Conservation (phyloP, 2,888 invertebrate species). For the Apotomis capreana region DNA sequence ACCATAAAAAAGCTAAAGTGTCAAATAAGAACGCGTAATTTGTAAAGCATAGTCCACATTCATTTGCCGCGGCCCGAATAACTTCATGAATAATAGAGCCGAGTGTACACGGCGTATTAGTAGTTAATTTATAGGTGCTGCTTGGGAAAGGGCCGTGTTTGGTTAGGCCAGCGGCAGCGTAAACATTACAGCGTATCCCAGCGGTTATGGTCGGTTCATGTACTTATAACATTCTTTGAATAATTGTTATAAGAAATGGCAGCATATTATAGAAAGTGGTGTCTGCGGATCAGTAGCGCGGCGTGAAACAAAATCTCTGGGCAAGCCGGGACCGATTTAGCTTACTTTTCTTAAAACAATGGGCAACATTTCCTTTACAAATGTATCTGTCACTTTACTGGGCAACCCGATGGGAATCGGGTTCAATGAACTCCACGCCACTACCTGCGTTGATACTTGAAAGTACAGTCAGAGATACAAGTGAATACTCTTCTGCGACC, state of each 20-base stretch:
- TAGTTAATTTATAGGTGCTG: constrained; percentile 40
- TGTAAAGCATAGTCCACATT: constrained; percentile 24
- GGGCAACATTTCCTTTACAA: no score
- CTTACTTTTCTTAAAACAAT: no score
- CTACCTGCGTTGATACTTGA: no score
- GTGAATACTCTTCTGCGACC: no score
- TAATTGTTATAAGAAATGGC: neutral
- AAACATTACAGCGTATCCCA: constrained; percentile 55
- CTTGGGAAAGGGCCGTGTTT: constrained; percentile 59
- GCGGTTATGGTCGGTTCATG: constrained; percentile 46
- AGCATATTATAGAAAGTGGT: neutral
- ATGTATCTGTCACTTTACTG: no score
- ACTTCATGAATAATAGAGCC: constrained; percentile 38
- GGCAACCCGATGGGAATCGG: no score
- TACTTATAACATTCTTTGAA: constrained; percentile 11
- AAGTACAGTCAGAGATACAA: no score
- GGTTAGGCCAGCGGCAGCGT: constrained; percentile 63
- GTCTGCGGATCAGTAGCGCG: neutral
- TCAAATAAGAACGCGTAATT: constrained; percentile 24
- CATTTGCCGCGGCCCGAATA: constrained; percentile 15
- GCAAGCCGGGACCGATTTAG: no score
- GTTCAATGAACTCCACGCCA: no score
- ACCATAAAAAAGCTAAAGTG: constrained; percentile 4
- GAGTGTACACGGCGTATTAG: constrained; percentile 39
- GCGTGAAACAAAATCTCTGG: no score